A percentile compares a stretch with the other conserved stretches of the same genome.
Evolutionary conservation across 2,888 invertebrate genomes (phyloP).

Genomic region (Chymomyza procnemis): DNA sequence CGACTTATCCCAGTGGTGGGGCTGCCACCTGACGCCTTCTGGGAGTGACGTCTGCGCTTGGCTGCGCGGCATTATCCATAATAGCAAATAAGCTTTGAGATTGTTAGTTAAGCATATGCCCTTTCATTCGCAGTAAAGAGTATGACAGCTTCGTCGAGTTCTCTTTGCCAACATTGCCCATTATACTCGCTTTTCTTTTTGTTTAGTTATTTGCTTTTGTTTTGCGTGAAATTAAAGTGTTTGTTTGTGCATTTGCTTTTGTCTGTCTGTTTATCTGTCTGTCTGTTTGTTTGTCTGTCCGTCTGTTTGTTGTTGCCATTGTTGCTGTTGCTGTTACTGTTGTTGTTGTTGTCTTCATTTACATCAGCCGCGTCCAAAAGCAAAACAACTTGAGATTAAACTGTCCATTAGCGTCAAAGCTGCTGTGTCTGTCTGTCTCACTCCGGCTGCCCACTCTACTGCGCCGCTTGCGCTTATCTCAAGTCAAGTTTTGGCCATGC

Average conservation of each 20-base stretch:
- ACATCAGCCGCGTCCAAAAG: constrained; percentile 36
- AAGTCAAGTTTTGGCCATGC: neutral
- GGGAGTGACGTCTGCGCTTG: no score
- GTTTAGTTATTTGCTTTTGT: constrained; percentile 30
- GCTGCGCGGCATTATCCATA: no score
- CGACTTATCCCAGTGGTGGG: no score
- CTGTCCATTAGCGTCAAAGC: constrained; percentile 70
- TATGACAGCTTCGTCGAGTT: neutral
- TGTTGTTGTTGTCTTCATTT: constrained; percentile 57
- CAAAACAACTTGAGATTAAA: constrained; percentile 58
- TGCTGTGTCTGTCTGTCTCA: neutral
- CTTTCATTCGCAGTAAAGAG: neutral
- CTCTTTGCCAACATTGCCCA: neutral
- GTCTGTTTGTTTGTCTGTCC: constrained; percentile 23
- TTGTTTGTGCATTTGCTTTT: constrained; percentile 45
- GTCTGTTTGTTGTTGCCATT: constrained; percentile 21
- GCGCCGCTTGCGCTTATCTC: neutral
- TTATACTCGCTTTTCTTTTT: constrained; percentile 4
- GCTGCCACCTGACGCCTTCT: no score
- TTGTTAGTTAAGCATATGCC: no score
- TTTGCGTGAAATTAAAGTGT: constrained; percentile 62
- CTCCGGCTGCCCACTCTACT: neutral
- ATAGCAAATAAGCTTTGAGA: no score
- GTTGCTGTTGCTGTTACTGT: constrained; percentile 30
- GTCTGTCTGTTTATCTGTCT: constrained; percentile 24